Conservation (phyloP, 2,888 invertebrate species). For the Bellardia pandia region DNA sequence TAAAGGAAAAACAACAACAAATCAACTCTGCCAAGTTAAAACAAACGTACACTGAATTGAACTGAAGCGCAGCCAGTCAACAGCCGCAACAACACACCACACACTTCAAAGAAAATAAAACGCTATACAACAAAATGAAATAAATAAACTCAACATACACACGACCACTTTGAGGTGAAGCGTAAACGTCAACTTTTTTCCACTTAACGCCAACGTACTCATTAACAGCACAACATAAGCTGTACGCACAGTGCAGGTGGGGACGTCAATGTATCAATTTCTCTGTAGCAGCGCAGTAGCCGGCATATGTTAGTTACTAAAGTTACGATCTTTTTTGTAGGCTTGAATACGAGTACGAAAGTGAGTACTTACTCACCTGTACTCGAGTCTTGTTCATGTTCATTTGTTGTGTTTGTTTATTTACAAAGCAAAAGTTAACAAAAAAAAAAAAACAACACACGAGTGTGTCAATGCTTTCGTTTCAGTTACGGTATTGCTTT, state of each 20-base stretch:
- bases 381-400: constrained; percentile 20
- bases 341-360: constrained; percentile 33
- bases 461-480: constrained; percentile 6
- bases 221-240: constrained; percentile 25
- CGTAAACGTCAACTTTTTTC: not conserved
- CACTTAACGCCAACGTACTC: constrained; percentile 3
- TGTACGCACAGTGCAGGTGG: constrained; percentile 48
- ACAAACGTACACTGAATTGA: constrained; percentile 45
- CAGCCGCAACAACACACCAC: constrained; percentile 14
- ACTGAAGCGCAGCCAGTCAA: constrained; percentile 21
- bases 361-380: constrained; percentile 19
- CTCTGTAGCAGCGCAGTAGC: constrained; percentile 59
- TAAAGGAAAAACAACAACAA: constrained; percentile 35
- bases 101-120: constrained; percentile 13
- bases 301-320: constrained; percentile 66
- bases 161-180: not conserved
- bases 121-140: no score
- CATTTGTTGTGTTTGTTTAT: constrained; percentile 43
- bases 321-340: constrained; percentile 65
- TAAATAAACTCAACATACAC: not conserved
- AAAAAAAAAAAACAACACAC: not conserved
- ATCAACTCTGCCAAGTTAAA: constrained; percentile 58
- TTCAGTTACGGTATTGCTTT: constrained; percentile 46
- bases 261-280: not conserved
- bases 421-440: constrained; percentile 4